These are phyloP conservation scores for Cephus cinctus DNA, from an alignment of 1,140 invertebrate genomes.

Conservation along the genomic window DNA sequence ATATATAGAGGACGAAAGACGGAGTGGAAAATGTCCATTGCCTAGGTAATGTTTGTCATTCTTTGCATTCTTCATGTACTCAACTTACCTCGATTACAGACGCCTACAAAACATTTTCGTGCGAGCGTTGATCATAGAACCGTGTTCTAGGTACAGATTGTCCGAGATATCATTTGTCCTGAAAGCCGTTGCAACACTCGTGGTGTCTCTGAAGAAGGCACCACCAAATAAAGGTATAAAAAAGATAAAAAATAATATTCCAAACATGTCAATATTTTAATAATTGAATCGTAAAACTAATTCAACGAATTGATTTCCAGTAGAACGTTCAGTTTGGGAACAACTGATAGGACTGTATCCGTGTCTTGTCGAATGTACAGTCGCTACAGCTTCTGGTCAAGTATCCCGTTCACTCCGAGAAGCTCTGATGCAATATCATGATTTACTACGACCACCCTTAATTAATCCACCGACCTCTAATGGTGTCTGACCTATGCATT, in stretches of 20 bases:
- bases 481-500: slow-evolving; percentile 49
- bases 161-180: slow-evolving; percentile 97
- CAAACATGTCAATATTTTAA: too few relatives aligned
- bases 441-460: slow-evolving; percentile 74
- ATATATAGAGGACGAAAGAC: slow-evolving; percentile 85
- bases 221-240: slow-evolving; percentile 76
- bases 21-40: slow-evolving; percentile 86
- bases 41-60: slow-evolving; percentile 67
- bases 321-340: slow-evolving; percentile 87
- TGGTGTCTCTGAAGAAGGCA: slow-evolving; percentile 90
- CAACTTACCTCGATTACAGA: too few relatives aligned
- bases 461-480: slow-evolving; percentile 44
- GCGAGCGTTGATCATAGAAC: slow-evolving; percentile 30
- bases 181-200: slow-evolving; percentile 90
- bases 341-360: slow-evolving; percentile 91
- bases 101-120: background rate
- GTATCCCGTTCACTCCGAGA: slow-evolving; percentile 81
- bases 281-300: too few relatives aligned
- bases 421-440: slow-evolving; percentile 84
- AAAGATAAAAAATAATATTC: background rate
- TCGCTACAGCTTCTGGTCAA: slow-evolving; percentile 70
- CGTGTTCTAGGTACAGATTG: slow-evolving; percentile 76
- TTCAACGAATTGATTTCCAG: slow-evolving; percentile 53
- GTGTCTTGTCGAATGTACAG: slow-evolving; percentile 85
- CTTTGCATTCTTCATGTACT: slow-evolving; percentile 2